Base-by-base conservation (phyloP, 2,113 vertebrate genomes). In the Brachypteracias leptosomus region DNA sequence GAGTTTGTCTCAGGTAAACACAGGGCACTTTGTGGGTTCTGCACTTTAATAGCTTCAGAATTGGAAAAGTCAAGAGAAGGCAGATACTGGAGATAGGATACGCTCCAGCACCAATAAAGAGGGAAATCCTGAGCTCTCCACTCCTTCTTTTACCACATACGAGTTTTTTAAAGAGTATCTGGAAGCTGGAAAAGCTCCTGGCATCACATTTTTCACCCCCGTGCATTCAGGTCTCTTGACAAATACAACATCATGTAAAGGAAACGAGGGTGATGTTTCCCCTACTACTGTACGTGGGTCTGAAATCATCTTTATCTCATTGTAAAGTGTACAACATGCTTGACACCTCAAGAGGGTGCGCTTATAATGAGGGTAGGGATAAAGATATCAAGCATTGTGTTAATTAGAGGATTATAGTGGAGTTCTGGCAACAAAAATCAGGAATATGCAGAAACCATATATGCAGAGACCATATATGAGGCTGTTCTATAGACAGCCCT, bases 341-440 rank as follows among this genome's bases (percentile, higher is more conserved):
- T 62, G 57, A 90, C 65, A 94, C 81, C 86, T 97, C 86, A 94
- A 93, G 92, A 91, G 76, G 68, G 70, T 94, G 65, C 0, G n/a
- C 86, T 95, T 95, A 93, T 85, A 91, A 93, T 90, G 78, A 95
- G 75, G 68, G 81, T 79, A 88, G 51, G 67, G 86, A 92, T 82
- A 91, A 92, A 93, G 63, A 72, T 78, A 93, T 86, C 46, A 86
- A 94, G 78, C 61, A 71, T 16, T 80, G 59, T 74, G 36, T 83
- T 95, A 95, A 96, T 95, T 94, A 96, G 82, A 57, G 72, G 54
- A 77, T 91, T 93, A 90, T 33, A 88, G 38, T 25, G 19, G 16
- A 38, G 35, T 54, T 85, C 62, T 77, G 85, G 58, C 31, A 59
- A 59, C 11, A 49, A 49, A 82, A 77, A 77, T 3, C 16, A 78